Base-by-base conservation (phyloP, 2,797 vertebrate species). In the Vipera latastei region DNA sequence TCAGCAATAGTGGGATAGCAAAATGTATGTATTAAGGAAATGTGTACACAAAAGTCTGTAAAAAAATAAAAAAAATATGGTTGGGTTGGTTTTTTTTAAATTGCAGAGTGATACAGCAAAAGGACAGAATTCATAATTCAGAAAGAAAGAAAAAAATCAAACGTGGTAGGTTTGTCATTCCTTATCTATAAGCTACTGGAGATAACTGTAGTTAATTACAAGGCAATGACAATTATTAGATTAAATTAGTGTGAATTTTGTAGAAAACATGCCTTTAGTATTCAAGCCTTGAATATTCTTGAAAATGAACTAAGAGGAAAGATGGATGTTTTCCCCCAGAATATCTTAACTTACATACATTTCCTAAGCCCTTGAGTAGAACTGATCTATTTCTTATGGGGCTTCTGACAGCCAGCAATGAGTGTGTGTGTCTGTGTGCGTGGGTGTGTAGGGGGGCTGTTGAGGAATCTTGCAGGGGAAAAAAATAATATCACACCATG, bases 281-380 rank as follows among this genome's bases (percentile, higher is more conserved):
- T 61, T 18, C 16, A 51, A 48, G 56, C 28, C 28, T 55, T 7
- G 56, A 25, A 88, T 95, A 6, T 16, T 92, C 28, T 53, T n/a
- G 89, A 44, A 91, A 56, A 63, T 22, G 28, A 57, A 16, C 20
- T 89, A 90, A 95, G 55, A 53, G 91, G 3, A 14, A 0, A 57
- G 3, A 59, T 92, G 93, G 3, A 20, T 88, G 92, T 93, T 6
- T 4, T 4, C 11, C 60, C 3, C 26, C 83, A 90, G 4, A 51
- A 28, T 16, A 38, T 94, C 92, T 92, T 92, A 94, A 93, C 95
- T 95, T 60, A 92, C 92, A 89, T 73, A 95, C 85, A 94, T 96
- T 95, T 28, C 60, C 89, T 12, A 85, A 92, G 83, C 93, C 86
- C 65, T n/a, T 92, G 92, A 48, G 65, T 95, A 56, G 69, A 91